phyloP scores from a whole-genome alignment of 35 echinoderm and acorn worm species.

The Acanthaster planci region DNA sequence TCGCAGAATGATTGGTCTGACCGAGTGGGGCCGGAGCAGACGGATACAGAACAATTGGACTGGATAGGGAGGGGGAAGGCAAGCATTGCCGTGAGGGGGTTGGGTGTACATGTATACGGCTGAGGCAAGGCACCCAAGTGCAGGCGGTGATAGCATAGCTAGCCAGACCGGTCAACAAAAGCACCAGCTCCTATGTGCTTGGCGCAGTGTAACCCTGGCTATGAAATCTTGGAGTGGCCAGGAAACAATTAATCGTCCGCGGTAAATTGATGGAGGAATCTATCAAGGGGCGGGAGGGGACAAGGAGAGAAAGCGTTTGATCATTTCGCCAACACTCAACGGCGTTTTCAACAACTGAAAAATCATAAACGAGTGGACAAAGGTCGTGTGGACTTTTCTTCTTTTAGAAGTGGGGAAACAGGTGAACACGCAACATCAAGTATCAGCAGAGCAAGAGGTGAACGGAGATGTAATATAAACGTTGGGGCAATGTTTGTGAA shows the following conservation, averaged over 20 bases:
- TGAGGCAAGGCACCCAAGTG: too few relatives aligned
- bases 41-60: neutral
- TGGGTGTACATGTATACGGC: too few relatives aligned
- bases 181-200: neutral
- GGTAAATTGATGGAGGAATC: neutral
- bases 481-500: too few relatives aligned
- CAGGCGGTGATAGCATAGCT: neutral
- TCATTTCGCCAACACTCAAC: neutral
- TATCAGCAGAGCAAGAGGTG: too few relatives aligned
- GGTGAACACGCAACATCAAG: neutral
- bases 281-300: slow-evolving; percentile 7
- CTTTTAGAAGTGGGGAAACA: neutral
- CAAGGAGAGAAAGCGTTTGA: neutral
- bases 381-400: slow-evolving; percentile 11
- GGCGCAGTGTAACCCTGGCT: neutral
- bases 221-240: neutral
- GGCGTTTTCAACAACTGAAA: neutral
- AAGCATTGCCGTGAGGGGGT: too few relatives aligned
- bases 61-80: too few relatives aligned
- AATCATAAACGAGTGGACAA: neutral
- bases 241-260: slow-evolving; percentile 2
- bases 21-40: neutral
- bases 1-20: neutral
- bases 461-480: too few relatives aligned
- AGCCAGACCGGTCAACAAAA: neutral